phyloP scores from a whole-genome alignment of 2,797 vertebrate genomes.

The Rhinogobio ventralis region DNA sequence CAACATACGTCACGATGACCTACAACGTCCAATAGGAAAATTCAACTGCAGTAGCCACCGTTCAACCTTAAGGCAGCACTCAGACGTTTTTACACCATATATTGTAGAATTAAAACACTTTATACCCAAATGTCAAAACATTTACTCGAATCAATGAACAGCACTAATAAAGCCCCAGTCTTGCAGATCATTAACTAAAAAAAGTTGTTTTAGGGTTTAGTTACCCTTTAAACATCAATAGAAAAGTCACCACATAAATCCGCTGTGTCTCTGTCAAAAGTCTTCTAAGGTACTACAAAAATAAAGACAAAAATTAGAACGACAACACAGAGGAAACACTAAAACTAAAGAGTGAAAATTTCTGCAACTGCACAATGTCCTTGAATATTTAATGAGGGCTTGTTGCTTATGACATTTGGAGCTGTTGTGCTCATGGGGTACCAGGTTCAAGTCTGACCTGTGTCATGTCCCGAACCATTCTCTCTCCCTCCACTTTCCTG shows the following conservation, averaged over 20 bases:
- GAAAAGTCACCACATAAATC: background rate
- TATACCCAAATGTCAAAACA: too few species aligned
- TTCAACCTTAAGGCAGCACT: too few species aligned
- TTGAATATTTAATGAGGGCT: conserved; percentile 5
- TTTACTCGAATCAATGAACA: too few species aligned
- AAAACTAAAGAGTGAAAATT: background rate
- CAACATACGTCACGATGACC: too few species aligned
- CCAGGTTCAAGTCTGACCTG: background rate
- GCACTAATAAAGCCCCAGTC: too few species aligned
- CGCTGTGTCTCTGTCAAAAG: background rate
- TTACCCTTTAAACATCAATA: background rate
- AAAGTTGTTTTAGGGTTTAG: too few species aligned
- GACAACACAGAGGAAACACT: background rate
- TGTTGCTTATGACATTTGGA: background rate
- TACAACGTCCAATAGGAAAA: too few species aligned
- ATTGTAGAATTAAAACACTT: too few species aligned
- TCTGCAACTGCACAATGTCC: background rate
- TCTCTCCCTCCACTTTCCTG: background rate
- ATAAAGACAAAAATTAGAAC: background rate
- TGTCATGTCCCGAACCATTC: background rate
- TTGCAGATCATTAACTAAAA: too few species aligned
- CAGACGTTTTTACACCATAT: too few species aligned
- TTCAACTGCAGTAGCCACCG: too few species aligned
- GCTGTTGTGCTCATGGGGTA: background rate
- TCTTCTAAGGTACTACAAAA: background rate